These are phyloP conservation scores for Actinernus sp. DNA, from an alignment of 92 coral and sea anemone species.

Conservation along the genomic window DNA sequence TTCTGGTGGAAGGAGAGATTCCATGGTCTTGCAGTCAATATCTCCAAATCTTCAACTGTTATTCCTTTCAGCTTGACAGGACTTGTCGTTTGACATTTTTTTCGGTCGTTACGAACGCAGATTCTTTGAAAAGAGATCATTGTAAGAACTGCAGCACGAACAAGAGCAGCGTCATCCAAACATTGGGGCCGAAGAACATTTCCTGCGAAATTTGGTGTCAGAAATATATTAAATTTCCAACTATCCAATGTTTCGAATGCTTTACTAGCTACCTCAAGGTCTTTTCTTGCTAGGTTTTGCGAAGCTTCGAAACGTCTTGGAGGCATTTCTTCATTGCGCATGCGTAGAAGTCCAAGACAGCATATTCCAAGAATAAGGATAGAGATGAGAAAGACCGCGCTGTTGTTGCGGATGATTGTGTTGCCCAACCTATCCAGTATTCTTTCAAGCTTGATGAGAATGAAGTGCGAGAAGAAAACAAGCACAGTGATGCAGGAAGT, in stretches of 20 bases:
- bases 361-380: not conserved
- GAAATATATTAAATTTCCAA: constrained; percentile 25
- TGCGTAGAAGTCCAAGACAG: constrained; percentile 46
- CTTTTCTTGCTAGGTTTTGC: constrained; percentile 6
- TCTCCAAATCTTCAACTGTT: not conserved
- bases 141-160: constrained; percentile 22
- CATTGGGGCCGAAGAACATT: constrained; percentile 36
- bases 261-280: constrained; percentile 15
- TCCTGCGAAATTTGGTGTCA: constrained; percentile 3
- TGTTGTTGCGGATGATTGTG: constrained; percentile 20
- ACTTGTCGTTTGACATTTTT: not conserved
- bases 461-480: not conserved
- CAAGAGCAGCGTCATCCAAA: constrained; percentile 21
- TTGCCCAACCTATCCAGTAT: constrained; percentile 36
- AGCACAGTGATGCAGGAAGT: not conserved
- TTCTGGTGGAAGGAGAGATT: not conserved
- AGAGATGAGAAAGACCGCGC: not conserved
- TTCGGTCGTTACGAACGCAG: too few species aligned
- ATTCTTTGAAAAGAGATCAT: constrained; percentile 13
- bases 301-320: constrained; percentile 6
- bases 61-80: not conserved
- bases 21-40: not conserved
- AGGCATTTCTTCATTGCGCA: constrained; percentile 8
- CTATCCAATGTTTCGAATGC: constrained; percentile 28
- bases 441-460: not conserved